Base-by-base conservation (phyloP, 2,888 invertebrate genomes). In the Mayetiola destructor region DNA sequence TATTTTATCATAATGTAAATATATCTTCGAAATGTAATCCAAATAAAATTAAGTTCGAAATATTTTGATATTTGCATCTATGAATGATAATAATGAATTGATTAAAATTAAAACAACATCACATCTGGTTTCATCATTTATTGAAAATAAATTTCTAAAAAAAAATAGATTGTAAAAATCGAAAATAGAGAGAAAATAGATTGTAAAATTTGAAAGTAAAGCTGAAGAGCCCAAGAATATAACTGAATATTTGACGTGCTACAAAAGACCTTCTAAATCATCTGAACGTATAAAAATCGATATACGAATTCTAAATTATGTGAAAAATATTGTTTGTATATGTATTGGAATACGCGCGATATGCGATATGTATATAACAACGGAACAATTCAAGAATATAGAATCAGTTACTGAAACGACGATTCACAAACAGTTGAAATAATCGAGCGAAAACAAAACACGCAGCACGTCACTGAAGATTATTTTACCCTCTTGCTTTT, bases 401-500 rank as follows among this genome's bases (percentile, higher is more conserved):
- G 23, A 5, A 48, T 23, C n/a, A 48, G 48, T 27, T 27, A 48
- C 27, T 16, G 36, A 39, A 27, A n/a, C 27, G 48, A 48, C 27
- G 48, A 48, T 48, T 48, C 48, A 48, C 27, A 48, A 48, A 27
- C 48, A 48, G 23, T 48, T 48, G 48, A 48, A 48, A 48, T 48
- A 48, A 48, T 48, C 23, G 48, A 48, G 48, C 48, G 48, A 48
- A 27, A 48, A 48, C 48, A 48, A 48, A n/a, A 48, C 48, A 48
- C 48, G 48, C 48, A 48, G 48, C 23, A 48, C 27, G 48, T 48
- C 48, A 48, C 27, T 27, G 48, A 48, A 48, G 48, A 48, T 48
- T 48, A 48, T 48, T 48, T 27, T 48, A 48, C 48, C 48, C 48
- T 48, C 48, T 23, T 48, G 14, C 27, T 48, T 16, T 23, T 48